Percentiles rank a stretch among this genome's conserved stretches.
These are phyloP conservation scores for Melanostoma scalare DNA, from an alignment of 2,888 invertebrate species.

Conservation along the genomic window DNA sequence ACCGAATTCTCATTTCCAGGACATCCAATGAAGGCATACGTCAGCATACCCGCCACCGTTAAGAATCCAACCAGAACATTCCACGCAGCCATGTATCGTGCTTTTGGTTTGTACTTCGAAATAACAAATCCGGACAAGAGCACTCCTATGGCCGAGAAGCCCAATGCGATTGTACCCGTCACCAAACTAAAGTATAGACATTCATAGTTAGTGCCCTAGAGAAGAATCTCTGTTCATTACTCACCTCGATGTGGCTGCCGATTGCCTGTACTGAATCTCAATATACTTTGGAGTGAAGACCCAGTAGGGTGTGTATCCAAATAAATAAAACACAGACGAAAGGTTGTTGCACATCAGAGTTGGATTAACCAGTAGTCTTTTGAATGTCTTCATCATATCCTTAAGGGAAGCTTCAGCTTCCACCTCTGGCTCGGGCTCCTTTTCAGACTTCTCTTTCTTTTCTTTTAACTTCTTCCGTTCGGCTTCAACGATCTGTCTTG, in stretches of 20 bases:
- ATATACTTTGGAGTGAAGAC: slow-evolving; percentile 92
- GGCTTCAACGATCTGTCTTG: slow-evolving; percentile 82
- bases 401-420: slow-evolving; percentile 82
- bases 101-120: slow-evolving; percentile 86
- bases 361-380: slow-evolving; percentile 85
- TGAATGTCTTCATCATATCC: slow-evolving; percentile 86
- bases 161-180: slow-evolving; percentile 88
- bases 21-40: slow-evolving; percentile 87
- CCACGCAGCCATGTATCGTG: slow-evolving; percentile 87
- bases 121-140: slow-evolving; percentile 87
- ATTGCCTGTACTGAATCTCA: slow-evolving; percentile 90
- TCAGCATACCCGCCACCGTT: slow-evolving; percentile 85
- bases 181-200: slow-evolving; percentile 83
- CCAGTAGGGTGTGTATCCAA: slow-evolving; percentile 89
- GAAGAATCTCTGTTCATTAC: slow-evolving; percentile 14
- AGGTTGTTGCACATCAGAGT: slow-evolving; percentile 89
- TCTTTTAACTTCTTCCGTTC: slow-evolving; percentile 75
- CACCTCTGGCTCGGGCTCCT: slow-evolving; percentile 57
- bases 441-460: slow-evolving; percentile 27
- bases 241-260: slow-evolving; percentile 86
- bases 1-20: slow-evolving; percentile 84
- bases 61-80: slow-evolving; percentile 86
- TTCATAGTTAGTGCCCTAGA: too few relatives aligned
- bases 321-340: slow-evolving; percentile 88
- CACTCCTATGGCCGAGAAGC: slow-evolving; percentile 87